A percentile compares a stretch with the other conserved stretches of the same genome.
Evolutionary conservation across 92 coral and sea anemone species (phyloP).

Genomic region (Siderastrea radians): DNA sequence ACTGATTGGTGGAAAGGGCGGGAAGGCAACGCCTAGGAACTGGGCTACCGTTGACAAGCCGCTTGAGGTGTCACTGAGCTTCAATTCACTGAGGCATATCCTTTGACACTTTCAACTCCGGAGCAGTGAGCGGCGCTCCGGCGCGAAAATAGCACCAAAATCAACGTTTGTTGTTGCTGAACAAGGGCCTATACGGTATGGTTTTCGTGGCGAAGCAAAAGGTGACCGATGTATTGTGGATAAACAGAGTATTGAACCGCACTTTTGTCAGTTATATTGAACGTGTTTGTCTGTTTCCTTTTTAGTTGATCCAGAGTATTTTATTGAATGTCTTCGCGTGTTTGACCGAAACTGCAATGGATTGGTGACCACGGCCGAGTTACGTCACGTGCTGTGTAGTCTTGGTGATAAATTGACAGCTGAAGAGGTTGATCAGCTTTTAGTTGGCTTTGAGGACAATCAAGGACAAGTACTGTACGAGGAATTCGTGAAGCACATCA

Average conservation of each 20-base stretch:
- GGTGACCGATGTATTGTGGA: too few species aligned
- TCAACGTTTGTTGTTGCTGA: too few species aligned
- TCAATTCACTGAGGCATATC: too few species aligned
- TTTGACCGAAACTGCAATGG: conserved; percentile 95
- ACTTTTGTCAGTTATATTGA: background rate
- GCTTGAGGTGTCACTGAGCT: too few species aligned
- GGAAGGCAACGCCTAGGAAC: too few species aligned
- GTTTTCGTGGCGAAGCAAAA: too few species aligned
- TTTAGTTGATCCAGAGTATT: conserved; percentile 85
- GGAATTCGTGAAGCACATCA: conserved; percentile 86
- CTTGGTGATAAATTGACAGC: conserved; percentile 92
- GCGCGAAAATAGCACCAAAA: too few species aligned
- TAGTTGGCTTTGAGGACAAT: conserved; percentile 93
- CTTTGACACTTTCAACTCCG: too few species aligned
- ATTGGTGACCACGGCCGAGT: conserved; percentile 87
- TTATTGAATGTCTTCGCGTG: conserved; percentile 94
- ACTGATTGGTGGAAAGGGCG: too few species aligned
- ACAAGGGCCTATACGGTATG: too few species aligned
- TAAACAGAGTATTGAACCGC: background rate
- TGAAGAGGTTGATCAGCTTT: conserved; percentile 87
- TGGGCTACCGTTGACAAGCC: too few species aligned
- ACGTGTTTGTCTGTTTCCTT: background rate
- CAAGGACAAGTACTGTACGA: conserved; percentile 95
- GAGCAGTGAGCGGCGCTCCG: too few species aligned
- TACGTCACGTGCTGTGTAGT: conserved; percentile 94